Base-by-base conservation (phyloP, 1,140 invertebrate species). In the Pteromalus puparum region DNA sequence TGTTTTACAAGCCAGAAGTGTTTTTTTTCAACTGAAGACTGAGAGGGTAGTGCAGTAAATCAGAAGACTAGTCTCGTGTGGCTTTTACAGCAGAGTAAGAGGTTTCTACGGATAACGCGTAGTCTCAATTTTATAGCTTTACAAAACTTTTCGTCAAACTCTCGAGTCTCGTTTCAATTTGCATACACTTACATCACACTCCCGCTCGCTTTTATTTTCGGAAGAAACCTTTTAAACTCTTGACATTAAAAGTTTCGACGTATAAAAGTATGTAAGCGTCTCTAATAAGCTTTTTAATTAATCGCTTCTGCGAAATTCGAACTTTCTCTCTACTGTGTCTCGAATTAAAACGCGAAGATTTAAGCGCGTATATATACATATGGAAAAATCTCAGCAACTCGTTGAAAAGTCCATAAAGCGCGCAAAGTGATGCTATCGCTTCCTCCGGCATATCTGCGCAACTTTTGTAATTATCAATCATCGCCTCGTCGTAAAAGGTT, bases 241-340 rank as follows among this genome's bases (percentile, higher is more conserved):
- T 77, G 75, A 77, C 75, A 77, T 77, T 77, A 48, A 77, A 77
- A 77, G 9, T 77, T 77, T 65, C 46, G 24, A 61, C n/a, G 12
- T 18, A 61, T 9, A 76, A 77, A 0, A 21, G 13, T 42, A 9
- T 1, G 7, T 42, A 42, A 42, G 7, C 9, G 38, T 42, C 38
- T 42, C 38, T 42, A 42, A 42, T 42, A 9, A 42, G 5, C 75
- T 42, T 61, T 30, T 77, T 77, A 28, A 53, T 24, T 77, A 65
- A 61, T 61, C 53, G 53, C 53, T 61, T 61, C 53, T 18, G 53
- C 53, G 53, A 61, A 61, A 61, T 61, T 18, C 1, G 18, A 61
- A 21, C 48, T 53, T 15, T 21, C 15, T 61, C 38, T 26, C 4
- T 10, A 70, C 67, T 2, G 24, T 13, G 38, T 42, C 38, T 70